Base-by-base conservation (phyloP, 2,888 invertebrate genomes). In the Boloria selene region DNA sequence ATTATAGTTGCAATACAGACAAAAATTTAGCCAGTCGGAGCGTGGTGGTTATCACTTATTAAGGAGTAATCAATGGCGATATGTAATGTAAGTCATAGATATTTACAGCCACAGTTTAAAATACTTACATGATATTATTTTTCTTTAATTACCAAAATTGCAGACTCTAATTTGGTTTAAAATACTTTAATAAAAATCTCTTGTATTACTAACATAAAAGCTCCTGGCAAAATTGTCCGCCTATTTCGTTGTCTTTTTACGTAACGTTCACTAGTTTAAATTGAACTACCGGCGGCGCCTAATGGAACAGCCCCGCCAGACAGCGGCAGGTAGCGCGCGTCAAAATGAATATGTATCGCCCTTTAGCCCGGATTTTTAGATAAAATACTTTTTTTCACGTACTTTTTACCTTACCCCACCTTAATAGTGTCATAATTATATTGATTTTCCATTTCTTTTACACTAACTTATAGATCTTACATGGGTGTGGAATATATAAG, bases 301-400 rank as follows among this genome's bases (percentile, higher is more conserved):
- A 69, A 64, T 61, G 69, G 69, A 69, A 61, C 54, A 52, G 64
- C 64, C 59, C 58, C 59, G 45, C 61, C 60, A 55, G 68, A 65
- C 68, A 54, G 62, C 54, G 47, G 61, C 61, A 61, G 58, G 64
- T 52, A 64, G 58, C 6, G 56, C 60, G 68, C 63, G 65, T 65
- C 65, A 66, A 63, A 69, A 69, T 65, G 62, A 69, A 69, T 64
- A 69, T 59, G 65, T 58, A 65, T 61, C 61, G 65, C 56, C 51
- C 68, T 68, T 61, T 50, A 61, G 61, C 58, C 53, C 65, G 68
- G 58, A 65, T 68, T 68, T 68, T 61, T 58, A 65, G 53, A 61
- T 64, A 58, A 64, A 64, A 64, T 45, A 17, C 56, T 31, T 45
- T 51, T 58, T 31, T 52, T 13, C n/a, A 16, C 42, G 44, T 56